These are phyloP conservation scores for Mus pahari DNA, from an alignment of 2,113 vertebrate genomes.

Conservation along the genomic window DNA sequence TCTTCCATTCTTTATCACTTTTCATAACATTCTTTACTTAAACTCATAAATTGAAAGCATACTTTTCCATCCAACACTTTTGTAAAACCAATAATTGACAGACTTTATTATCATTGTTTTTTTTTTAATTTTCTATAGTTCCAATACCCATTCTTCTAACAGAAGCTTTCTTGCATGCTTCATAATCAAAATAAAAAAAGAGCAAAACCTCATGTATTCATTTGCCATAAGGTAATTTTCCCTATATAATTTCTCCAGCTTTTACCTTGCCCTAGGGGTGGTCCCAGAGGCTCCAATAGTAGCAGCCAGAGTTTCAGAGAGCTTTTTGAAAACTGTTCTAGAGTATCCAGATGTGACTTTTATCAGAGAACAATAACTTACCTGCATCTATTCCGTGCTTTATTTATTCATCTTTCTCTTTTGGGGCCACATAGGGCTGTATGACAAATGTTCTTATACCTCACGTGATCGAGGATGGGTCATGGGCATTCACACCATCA, in stretches of 20 bases:
- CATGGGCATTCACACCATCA: conserved; percentile 95
- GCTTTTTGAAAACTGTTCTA: neutral
- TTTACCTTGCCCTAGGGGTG: neutral
- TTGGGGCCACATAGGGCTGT: conserved; percentile 92
- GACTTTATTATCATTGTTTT: neutral
- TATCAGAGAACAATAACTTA: conserved; percentile 61
- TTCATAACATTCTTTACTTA: neutral
- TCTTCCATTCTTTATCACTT: neutral
- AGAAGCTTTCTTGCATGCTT: neutral
- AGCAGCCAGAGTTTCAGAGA: neutral
- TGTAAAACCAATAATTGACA: neutral
- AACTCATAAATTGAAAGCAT: neutral
- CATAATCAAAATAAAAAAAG: neutral
- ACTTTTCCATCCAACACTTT: neutral
- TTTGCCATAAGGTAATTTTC: neutral
- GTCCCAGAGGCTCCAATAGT: conserved; percentile 55
- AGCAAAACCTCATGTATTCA: neutral
- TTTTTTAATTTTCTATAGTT: neutral
- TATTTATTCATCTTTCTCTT: conserved; percentile 87
- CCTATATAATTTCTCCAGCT: neutral
- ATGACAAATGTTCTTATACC: conserved; percentile 99
- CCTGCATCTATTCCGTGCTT: conserved; percentile 43
- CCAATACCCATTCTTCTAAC: neutral
- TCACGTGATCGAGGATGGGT: conserved; percentile 98
- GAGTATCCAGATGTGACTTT: neutral